Base-by-base conservation (phyloP, 2,113 vertebrate genomes). In the Coreoperca whiteheadi region DNA sequence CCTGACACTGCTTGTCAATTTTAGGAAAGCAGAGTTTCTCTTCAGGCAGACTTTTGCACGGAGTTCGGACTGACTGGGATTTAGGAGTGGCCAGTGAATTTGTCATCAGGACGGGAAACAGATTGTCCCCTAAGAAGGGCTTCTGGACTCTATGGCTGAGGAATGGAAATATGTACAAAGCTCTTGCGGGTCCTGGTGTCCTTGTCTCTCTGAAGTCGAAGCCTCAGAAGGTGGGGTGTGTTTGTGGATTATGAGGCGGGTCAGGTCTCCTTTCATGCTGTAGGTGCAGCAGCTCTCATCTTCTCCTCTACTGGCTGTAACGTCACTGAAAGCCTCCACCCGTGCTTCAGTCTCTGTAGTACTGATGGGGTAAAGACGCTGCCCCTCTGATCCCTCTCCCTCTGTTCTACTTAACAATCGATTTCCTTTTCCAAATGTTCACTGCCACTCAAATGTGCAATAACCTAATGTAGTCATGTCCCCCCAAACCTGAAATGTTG, bases 181-280 rank as follows among this genome's bases (percentile, higher is more conserved):
- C 54, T 68, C 51, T 60, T 25, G 53, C 76, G 25, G 65, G 39
- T 25, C 65, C 54, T n/a, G 28, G 39, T 50, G 53, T 78, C 14
- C 8, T 12, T 12, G 53, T 78, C 53, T 61, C 41, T 10, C 72
- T 81, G 16, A 67, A 46, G 63, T 39, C 51, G 1, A 43, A 20
- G 41, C 70, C 70, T 60, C 39, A 67, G 43, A 81, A 39, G 28
- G 53, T 66, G 15, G 69, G 69, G 14, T n/a, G 68, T 81, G 73
- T 83, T 71, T 57, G 81, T 83, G 41, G 32, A 83, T 50, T 73
- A 73, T 34, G 82, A 78, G n/a, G n/a, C 25, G 20, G 74, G 74
- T 51, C 12, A 72, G 30, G 60, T 77, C 50, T 77, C 59, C 1
- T 77, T 83, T 28, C 63, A 83, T 59, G 74, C 77, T 23, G 59